Base-by-base conservation (phyloP, 1,140 invertebrate genomes). In the Euglossa dilemma region DNA sequence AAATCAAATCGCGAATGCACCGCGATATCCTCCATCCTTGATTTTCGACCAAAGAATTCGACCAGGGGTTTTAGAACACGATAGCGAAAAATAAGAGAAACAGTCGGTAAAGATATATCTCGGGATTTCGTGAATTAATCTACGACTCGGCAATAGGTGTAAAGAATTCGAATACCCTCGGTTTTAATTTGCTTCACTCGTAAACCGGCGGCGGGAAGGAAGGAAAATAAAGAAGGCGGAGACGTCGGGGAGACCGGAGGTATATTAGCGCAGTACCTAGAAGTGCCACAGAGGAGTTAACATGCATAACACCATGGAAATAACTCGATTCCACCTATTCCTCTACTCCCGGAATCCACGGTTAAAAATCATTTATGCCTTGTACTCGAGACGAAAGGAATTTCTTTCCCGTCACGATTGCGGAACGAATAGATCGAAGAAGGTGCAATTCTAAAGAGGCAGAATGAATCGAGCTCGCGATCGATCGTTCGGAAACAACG, bases 221-320 rank as follows among this genome's bases (percentile, higher is more conserved):
- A 57, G 25, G 36, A 64, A 78, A 61, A 16, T 54, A 57, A 78
- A 36, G 54, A 76, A 75, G 28, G 67, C 28, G 64, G 63, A 73
- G 69, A 78, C 71, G 61, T 50, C 59, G 28, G 14, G 59, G 59
- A 66, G 47, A 56, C n/a, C 57, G 45, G 36, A 50, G 47, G 64
- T 73, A 43, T 45, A 89, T 89, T 82, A 85, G 63, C 59, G 18
- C 23, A 56, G 71, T 89, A 88, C 88, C 36, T 64, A 56, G 88
- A 89, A 89, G 23, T 54, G 11, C 75, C 25, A 43, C 54, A 63
- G 59, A 45, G 45, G n/a, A 59, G n/a, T 43, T 76, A 79, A 84
- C 56, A 64, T 16, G 75, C 80, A 43, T 74, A 75, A 78, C 75
- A 54, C 25, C 28, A 43, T 52, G 23, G n/a, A 54, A 43, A 66